Base-by-base conservation (phyloP, 2,888 invertebrate species). In the Bedellia somnulentella region DNA sequence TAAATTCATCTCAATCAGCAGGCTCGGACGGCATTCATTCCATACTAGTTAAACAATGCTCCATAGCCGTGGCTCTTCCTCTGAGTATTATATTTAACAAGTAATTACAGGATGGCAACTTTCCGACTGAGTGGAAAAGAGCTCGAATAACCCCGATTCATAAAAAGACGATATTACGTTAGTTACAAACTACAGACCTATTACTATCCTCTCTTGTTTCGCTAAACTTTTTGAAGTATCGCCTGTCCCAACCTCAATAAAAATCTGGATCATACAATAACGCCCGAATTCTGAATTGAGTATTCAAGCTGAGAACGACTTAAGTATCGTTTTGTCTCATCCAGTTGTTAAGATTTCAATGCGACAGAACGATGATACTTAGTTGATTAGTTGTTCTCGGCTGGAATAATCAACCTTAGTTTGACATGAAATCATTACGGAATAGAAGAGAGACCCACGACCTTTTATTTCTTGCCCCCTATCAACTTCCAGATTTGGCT, bases 201-300 rank as follows among this genome's bases (percentile, higher is more conserved):
- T 41, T 4, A 38, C 41, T 6, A 39, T 37, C 17, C 17, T 38
- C 1, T 33, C 34, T 27, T 26, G 26, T 12, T 24, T 42, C 5
- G 33, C 33, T 9, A 41, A 41, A 27, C 24, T 40, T 28, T 25
- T 39, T 21, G 40, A 46, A 29, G 35, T 22, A 36, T 37, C 15
- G 37, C 37, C 3, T 35, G 34, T 5, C 4, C 25, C 9, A 5
- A 9, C 9, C 5, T 18, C 5, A 18, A 5, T 18, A 5, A 18
- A 9, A 9, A 5, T 18, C 9, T 18, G 9, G 9, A 5, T 9
- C 18, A 9, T 6, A 6, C 5, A 6, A 18, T 18, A 18, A 5
- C n/a, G n/a, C n/a, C n/a, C n/a, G n/a, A n/a, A n/a, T n/a, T n/a
- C n/a, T n/a, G n/a, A n/a, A n/a, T n/a, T n/a, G n/a, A n/a, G n/a